Evolutionary conservation across 2,888 invertebrate genomes (phyloP).

Genomic region (Cyaniris semiargus): DNA sequence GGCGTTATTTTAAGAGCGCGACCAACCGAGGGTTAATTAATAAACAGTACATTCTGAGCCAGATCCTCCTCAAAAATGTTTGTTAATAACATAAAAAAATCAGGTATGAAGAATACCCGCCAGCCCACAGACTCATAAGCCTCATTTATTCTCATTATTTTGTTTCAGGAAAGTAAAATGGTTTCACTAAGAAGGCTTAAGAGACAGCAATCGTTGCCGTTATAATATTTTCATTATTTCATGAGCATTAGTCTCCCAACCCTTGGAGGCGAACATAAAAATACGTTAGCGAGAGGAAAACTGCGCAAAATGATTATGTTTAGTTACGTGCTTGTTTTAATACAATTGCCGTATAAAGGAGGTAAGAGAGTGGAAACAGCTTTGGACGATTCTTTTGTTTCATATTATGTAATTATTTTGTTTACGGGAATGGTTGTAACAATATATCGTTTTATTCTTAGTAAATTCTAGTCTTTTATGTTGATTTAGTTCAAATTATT

Average conservation of each 20-base stretch:
- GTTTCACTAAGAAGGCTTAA: conserved; percentile 28
- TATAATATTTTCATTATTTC: conserved; percentile 30
- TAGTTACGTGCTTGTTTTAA: not conserved
- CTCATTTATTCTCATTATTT: conserved; percentile 26
- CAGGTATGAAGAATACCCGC: not conserved
- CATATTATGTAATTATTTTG: not conserved
- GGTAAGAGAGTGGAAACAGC: not conserved
- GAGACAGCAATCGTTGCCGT: conserved; percentile 24
- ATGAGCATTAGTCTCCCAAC: conserved; percentile 13
- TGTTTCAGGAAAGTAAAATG: conserved; percentile 26
- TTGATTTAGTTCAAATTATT: no score
- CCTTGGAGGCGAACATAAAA: conserved; percentile 22
- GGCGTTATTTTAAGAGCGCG: no score
- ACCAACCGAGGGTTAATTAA: no score
- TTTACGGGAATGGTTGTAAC: not conserved
- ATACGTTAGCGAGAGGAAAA: not conserved
- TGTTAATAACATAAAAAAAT: conserved; percentile 8
- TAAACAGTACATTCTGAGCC: not conserved
- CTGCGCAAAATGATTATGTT: not conserved
- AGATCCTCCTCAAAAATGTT: not conserved
- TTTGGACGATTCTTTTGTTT: conserved; percentile 7
- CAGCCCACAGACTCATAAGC: not conserved
- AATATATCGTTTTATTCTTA: not conserved
- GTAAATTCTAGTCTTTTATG: no score
- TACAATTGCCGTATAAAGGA: not conserved